Base-by-base conservation (phyloP, 2,888 invertebrate genomes). In the Volucella inflata region DNA sequence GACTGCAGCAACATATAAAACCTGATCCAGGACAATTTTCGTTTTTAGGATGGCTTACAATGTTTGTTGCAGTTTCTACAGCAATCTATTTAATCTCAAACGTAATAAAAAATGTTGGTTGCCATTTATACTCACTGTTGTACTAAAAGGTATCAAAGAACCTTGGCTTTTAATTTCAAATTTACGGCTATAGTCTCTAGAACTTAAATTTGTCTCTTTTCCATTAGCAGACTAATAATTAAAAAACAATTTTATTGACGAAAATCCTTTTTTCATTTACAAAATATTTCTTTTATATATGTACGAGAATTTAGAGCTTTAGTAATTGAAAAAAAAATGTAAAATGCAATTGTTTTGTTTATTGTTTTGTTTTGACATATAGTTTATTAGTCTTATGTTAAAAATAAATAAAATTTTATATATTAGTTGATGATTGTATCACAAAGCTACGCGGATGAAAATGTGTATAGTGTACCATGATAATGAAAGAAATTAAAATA, bases 61-160 rank as follows among this genome's bases (percentile, higher is more conserved):
- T 92, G 17, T 91, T 92, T 79, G 91, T 92, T 62, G 88, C 90
- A 30, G 87, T 91, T 12, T 90, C 91, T n/a, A 90, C 91, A 12
- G 89, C 90, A 74, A 89, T 91, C 50, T 92, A 92, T 88, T 88
- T 91, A 70, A 89, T 91, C 44, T 89, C 90, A 71, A 91, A 90
- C 89, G 89, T 91, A 62, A 88, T 90, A 80, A 91, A 90, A 80
- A 90, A 90, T 59, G 88, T 92, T 87, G 91, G 91, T 89, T 89
- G 90, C 87, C 91, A 91, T 89, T 88, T 91, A 89, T 92, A 91
- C 90, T 90, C 92, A 87, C 89, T 90, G 88, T 88, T 91, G 82
- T 91, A 90, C 88, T 91, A 87, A 91, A 36, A 50, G 16, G 46
- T 36, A 36, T 38, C 40, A 21, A 46, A 16, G 6, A 16, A 10